Conservation (phyloP, 2,888 invertebrate genomes). For the Xylophagus ater region DNA sequence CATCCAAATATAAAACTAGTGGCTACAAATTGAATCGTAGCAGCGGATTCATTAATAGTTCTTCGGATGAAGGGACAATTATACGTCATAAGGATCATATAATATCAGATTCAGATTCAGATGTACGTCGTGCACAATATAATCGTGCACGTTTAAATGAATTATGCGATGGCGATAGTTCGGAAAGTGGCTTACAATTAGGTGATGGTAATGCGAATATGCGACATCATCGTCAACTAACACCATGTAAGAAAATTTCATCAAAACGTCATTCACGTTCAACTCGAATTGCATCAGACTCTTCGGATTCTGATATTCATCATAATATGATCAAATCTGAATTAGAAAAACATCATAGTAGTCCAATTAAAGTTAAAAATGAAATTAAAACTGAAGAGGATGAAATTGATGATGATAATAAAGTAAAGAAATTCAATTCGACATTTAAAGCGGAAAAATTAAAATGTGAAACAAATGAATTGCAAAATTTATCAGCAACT, state of each 20-base stretch:
- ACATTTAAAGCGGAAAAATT: slow-evolving; percentile 26
- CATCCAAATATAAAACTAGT: slow-evolving; percentile 21
- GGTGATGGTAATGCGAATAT: too few relatives aligned
- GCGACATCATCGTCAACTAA: slow-evolving; percentile 27
- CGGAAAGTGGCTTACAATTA: slow-evolving; percentile 24
- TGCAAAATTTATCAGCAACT: too few relatives aligned
- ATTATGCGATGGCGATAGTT: slow-evolving; percentile 39
- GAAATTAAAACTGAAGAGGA: slow-evolving; percentile 50
- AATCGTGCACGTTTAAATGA: slow-evolving; percentile 42
- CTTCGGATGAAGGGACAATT: slow-evolving; percentile 44
- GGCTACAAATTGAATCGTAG: slow-evolving; percentile 17
- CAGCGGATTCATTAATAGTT: slow-evolving; percentile 42
- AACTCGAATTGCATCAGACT: slow-evolving; percentile 61
- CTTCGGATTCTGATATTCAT: slow-evolving; percentile 51
- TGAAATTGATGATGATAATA: slow-evolving; percentile 33
- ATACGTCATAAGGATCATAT: slow-evolving; percentile 22
- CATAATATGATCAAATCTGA: too few relatives aligned
- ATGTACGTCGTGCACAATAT: slow-evolving; percentile 40
- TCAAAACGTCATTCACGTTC: slow-evolving; percentile 57
- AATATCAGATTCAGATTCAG: slow-evolving; percentile 43
- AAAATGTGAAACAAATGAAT: too few relatives aligned
- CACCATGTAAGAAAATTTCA: slow-evolving; percentile 44
- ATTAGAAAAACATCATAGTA: too few relatives aligned
- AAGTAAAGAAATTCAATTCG: too few relatives aligned
- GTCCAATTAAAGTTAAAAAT: slow-evolving; percentile 44